Percentiles rank a stretch among this genome's conserved stretches.
phyloP scores from a whole-genome alignment of 2,113 vertebrate genomes.

The Cephalopterus ornatus region DNA sequence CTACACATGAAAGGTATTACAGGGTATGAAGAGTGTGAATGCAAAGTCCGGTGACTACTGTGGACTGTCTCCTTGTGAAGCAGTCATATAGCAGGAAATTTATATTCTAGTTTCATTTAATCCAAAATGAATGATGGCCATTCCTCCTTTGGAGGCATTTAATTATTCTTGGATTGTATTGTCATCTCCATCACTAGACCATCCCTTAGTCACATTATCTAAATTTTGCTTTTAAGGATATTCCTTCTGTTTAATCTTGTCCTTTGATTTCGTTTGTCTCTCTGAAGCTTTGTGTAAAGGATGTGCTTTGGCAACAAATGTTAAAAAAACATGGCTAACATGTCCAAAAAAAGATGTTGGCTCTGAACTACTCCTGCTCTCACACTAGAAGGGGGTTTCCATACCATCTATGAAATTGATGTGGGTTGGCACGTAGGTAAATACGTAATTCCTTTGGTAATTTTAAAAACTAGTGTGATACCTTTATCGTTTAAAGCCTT shows the following conservation, averaged over 20 bases:
- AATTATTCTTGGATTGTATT: background rate
- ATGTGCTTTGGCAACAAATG: background rate
- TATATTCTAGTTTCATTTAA: background rate
- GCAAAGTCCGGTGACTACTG: background rate
- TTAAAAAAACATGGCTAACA: background rate
- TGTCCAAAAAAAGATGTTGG: background rate
- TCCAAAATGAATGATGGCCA: background rate
- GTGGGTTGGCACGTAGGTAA: background rate
- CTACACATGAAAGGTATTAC: background rate
- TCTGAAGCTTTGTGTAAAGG: background rate
- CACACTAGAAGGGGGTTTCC: background rate
- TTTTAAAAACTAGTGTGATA: background rate
- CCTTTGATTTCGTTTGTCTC: background rate
- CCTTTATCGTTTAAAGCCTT: background rate
- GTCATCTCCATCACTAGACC: background rate
- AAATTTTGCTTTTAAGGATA: background rate
- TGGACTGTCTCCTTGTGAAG: background rate
- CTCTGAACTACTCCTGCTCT: background rate
- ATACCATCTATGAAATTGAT: background rate
- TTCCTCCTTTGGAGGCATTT: background rate
- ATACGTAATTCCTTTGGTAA: background rate
- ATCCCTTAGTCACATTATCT: background rate
- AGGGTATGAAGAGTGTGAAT: background rate
- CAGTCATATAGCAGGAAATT: background rate
- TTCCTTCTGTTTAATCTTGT: background rate